Evolutionary conservation across 2,888 invertebrate genomes (phyloP).

Genomic region (Lutraria lutraria): DNA sequence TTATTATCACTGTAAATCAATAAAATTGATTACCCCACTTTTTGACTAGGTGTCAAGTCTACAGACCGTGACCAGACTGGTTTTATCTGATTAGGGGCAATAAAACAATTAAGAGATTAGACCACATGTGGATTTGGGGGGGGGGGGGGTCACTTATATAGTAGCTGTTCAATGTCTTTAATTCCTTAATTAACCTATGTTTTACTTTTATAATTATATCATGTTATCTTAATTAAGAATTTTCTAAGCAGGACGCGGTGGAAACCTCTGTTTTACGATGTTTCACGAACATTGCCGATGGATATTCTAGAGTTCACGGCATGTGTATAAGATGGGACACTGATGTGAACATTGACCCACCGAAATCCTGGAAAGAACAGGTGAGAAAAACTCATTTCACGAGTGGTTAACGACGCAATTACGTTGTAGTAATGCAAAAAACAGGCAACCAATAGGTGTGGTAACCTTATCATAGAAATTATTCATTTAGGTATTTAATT

Average conservation of each 20-base stretch:
- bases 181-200: too few species aligned
- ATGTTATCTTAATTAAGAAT: not conserved
- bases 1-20: too few species aligned
- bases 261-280: not conserved
- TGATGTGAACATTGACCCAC: conserved; percentile 52
- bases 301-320: conserved; percentile 54
- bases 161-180: too few species aligned
- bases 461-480: not conserved
- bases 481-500: not conserved
- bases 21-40: too few species aligned
- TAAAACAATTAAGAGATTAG: too few species aligned
- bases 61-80: too few species aligned
- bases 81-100: too few species aligned
- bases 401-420: not conserved
- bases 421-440: not conserved
- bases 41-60: too few species aligned
- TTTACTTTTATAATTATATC: not conserved
- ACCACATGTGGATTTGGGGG: too few species aligned
- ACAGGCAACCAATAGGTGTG: not conserved
- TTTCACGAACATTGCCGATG: not conserved
- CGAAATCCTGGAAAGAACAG: conserved; percentile 34
- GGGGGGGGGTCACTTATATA: too few species aligned
- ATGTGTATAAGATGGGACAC: conserved; percentile 52
- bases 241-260: not conserved
- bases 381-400: not conserved